phyloP scores from a whole-genome alignment of 2,888 invertebrate species.

The Lasioglossum morio region DNA sequence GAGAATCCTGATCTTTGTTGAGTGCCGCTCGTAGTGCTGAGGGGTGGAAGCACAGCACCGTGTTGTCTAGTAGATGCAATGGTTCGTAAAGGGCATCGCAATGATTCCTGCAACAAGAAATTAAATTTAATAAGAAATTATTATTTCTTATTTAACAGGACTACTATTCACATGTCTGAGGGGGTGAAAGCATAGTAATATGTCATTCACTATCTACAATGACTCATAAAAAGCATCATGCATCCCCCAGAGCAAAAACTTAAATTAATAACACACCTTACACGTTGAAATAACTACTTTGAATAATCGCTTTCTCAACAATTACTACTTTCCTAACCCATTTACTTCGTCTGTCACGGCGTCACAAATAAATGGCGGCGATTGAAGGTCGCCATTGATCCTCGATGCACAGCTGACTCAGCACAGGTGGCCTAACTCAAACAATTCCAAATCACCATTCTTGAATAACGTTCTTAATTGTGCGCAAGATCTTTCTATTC shows the following conservation, averaged over 20 bases:
- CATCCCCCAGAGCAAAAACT: neutral
- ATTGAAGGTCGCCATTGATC: constrained; percentile 13
- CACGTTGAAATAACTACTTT: neutral
- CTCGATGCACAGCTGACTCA: neutral
- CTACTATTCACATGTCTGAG: neutral
- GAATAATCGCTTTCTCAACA: neutral
- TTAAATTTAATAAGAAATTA: no score
- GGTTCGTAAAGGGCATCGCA: neutral
- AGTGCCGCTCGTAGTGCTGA: no score
- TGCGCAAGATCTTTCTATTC: neutral
- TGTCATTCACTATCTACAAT: neutral
- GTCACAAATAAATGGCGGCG: neutral
- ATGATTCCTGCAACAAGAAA: neutral
- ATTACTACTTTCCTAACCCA: neutral
- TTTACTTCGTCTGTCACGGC: neutral
- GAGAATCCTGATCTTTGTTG: neutral
- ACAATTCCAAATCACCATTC: neutral
- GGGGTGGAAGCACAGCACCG: neutral
- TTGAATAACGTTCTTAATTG: neutral
- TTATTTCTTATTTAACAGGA: neutral
- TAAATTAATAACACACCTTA: neutral
- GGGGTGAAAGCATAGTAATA: neutral
- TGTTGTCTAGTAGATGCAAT: neutral
- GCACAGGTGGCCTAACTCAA: neutral
- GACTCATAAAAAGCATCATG: neutral